Percentiles rank a stretch among this genome's conserved stretches.
Evolutionary conservation across 2,888 invertebrate genomes (phyloP).

Genomic region (Caenorhabditis afra): DNA sequence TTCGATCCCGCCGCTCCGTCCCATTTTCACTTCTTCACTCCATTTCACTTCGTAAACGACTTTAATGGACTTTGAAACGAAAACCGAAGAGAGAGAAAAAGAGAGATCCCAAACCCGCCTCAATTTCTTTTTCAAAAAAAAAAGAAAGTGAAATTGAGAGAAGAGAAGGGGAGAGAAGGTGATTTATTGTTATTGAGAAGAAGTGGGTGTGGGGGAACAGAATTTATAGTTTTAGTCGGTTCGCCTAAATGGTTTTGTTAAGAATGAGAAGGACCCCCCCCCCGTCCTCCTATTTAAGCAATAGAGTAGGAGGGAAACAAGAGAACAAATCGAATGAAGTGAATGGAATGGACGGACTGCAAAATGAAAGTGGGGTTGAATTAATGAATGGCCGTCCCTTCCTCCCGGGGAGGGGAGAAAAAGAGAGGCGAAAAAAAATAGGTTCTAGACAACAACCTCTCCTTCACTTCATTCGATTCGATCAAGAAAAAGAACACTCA

Average conservation of each 20-base stretch:
- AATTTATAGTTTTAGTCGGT: slow-evolving; percentile 50
- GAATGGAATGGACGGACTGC: neutral
- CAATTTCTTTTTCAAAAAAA: too few relatives aligned
- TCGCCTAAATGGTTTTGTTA: neutral
- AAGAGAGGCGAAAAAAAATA: neutral
- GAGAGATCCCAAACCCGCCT: too few relatives aligned
- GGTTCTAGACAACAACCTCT: neutral
- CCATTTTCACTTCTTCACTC: neutral
- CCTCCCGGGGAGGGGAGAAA: neutral
- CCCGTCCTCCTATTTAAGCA: too few relatives aligned
- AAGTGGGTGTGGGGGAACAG: slow-evolving; percentile 5
- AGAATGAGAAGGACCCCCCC: too few relatives aligned
- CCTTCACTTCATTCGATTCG: neutral
- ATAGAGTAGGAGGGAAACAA: neutral
- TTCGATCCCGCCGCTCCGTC: slow-evolving; percentile 12
- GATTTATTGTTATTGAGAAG: slow-evolving; percentile 42
- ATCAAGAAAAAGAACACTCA: neutral
- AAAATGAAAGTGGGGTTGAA: slow-evolving; percentile 9
- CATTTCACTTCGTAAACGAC: slow-evolving; percentile 12
- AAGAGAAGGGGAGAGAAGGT: neutral
- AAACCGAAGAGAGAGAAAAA: neutral
- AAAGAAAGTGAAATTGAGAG: neutral
- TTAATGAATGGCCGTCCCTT: slow-evolving; percentile 8
- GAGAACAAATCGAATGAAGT: slow-evolving; percentile 31
- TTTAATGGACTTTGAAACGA: neutral